A percentile compares a stretch with the other conserved stretches of the same genome.
These are phyloP conservation scores for Listrodromus nycthemerus DNA, from an alignment of 2,888 invertebrate species.

Conservation along the genomic window DNA sequence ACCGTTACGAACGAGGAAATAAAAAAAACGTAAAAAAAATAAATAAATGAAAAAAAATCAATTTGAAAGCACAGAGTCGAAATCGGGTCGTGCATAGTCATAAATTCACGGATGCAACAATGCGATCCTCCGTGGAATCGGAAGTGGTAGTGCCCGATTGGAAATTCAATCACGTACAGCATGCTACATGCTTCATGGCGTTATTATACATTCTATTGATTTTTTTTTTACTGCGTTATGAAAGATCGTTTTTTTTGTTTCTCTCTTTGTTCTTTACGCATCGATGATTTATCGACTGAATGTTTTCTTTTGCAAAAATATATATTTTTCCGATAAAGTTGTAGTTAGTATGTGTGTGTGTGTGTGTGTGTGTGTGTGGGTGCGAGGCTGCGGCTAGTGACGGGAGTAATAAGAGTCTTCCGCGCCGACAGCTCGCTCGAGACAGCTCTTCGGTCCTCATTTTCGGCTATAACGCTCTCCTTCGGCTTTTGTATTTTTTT, in stretches of 20 bases:
- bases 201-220: conserved; percentile 55
- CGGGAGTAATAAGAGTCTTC: conserved; percentile 32
- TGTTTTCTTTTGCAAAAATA: not conserved
- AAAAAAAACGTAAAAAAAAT: conserved; percentile 16
- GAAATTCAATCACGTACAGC: conserved; percentile 58
- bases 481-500: conserved; percentile 12
- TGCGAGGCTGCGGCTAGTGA: conserved; percentile 9
- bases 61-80: conserved; percentile 41
- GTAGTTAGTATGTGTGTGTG: not conserved
- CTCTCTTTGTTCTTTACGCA: conserved; percentile 3
- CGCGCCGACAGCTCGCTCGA: conserved; percentile 16
- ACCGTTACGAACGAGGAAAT: conserved; percentile 21
- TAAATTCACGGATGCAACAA: conserved; percentile 55
- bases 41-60: conserved; percentile 29
- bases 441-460: conserved; percentile 20
- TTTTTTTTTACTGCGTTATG: conserved; percentile 24
- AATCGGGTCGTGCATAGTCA: conserved; percentile 36
- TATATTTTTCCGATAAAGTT: not conserved
- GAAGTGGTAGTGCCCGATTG: conserved; percentile 47
- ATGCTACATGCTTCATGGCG: conserved; percentile 23
- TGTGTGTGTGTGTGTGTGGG: too few species aligned
- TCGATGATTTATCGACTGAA: conserved; percentile 49
- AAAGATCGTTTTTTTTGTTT: conserved; percentile 33
- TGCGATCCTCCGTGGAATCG: conserved; percentile 46
- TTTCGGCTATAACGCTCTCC: conserved; percentile 13